Evolutionary conservation across 2,888 invertebrate species (phyloP), one percentile per base, ranked within the genome.

Genomic region (Zeuzera pyrina): DNA sequence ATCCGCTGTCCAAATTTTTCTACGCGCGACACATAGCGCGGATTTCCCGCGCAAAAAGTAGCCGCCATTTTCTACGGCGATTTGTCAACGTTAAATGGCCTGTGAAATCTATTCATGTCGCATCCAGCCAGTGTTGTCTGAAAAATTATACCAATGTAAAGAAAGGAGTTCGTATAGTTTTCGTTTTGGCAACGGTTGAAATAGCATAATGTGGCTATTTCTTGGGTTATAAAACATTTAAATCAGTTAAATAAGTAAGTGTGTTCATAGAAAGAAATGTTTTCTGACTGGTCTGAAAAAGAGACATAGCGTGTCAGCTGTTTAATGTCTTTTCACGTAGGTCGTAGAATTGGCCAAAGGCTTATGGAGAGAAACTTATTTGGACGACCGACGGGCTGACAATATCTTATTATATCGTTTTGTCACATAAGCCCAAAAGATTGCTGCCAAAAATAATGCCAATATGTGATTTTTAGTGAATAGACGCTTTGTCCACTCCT

Each of bases 81-180:
- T 87, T 85, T 85, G 79, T 87, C 87, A 86, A 46, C 57, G 78
- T 64, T 79, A 86, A 87, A 87, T 87, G 86, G 86, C 63, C 77
- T 79, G 85, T 78, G 71, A 86, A 86, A 85, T 85, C 66, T 77
- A 79, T 74, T 71, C 76, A 70, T 47, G 47, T 45, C 42, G 54
- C 49, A 42, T 43, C 43, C 46, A 50, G 49, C 49, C 53, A 56
- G 52, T 46, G 45, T 49, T 44, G 45, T 53, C 46, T 46, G 38
- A 39, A 36, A 39, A 41, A 41, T 38, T 36, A 36, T 33, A 35
- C 38, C 36, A 41, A 41, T 38, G 33, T 36, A 33, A 32, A 32
- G 46, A 42, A 49, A 40, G 38, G 34, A 47, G 49, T 49, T 35
- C 38, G 45, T 47, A 41, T 45, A 34, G 38, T 36, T 37, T 42